A percentile compares a stretch with the other conserved stretches of the same genome.
Conservation (phyloP, 2,888 invertebrate species). For the Heliconius sara region DNA sequence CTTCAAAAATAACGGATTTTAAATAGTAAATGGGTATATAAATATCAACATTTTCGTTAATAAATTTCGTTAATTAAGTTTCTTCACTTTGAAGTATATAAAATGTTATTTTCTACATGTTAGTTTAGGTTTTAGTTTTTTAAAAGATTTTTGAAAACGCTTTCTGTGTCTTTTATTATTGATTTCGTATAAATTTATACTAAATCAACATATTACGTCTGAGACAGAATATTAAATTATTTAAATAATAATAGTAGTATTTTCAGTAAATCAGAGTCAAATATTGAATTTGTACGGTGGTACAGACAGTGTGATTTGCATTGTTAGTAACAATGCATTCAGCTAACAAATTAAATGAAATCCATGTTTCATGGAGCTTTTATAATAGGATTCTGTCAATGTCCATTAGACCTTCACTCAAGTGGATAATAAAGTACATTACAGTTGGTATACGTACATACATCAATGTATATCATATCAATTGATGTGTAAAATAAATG, state of each 20-base stretch:
- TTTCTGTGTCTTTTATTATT: not conserved
- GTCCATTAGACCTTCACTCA: not conserved
- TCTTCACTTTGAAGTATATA: no score
- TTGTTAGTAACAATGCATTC: slow-evolving; percentile 10
- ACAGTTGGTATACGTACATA: not conserved
- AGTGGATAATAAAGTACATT: not conserved
- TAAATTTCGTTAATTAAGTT: no score
- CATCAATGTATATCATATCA: not conserved
- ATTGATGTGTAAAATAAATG: not conserved
- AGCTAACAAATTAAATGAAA: slow-evolving; percentile 9
- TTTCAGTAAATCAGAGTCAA: not conserved
- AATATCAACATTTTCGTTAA: no score
- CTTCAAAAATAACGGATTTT: no score
- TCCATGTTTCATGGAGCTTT: slow-evolving; percentile 13
- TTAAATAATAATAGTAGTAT: not conserved
- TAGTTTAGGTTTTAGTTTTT: no score
- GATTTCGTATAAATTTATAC: not conserved
- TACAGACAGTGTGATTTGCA: not conserved
- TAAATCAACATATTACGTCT: not conserved
- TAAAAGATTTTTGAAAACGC: no score
- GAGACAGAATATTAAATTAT: not conserved
- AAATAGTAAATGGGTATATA: no score
- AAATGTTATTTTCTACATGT: no score
- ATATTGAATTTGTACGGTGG: slow-evolving; percentile 1
- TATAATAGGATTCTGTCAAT: not conserved